Evolutionary conservation across 2,888 invertebrate genomes (phyloP).

Genomic region (Bombyx huttoni): DNA sequence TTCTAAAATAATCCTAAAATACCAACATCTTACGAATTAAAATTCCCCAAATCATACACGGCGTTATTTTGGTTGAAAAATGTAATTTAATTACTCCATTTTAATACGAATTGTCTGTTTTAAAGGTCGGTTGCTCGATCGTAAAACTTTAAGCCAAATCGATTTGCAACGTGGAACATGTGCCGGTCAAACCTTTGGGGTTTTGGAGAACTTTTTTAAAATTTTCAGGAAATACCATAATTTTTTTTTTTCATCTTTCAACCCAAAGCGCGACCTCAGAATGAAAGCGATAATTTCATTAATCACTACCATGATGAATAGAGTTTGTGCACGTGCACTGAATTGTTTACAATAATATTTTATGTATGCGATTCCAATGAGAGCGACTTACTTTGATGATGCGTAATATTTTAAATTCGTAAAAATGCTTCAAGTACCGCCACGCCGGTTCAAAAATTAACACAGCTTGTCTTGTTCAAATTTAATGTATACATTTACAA

Average conservation of each 20-base stretch:
- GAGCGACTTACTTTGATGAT: no score
- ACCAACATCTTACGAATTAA: no score
- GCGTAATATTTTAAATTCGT: no score
- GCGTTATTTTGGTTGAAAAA: neutral
- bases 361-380: conserved; percentile 22
- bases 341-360: conserved; percentile 56
- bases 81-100: neutral
- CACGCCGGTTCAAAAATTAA: no score
- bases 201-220: no score
- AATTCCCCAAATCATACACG: neutral
- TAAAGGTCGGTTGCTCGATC: neutral
- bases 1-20: neutral
- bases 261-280: neutral
- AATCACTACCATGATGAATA: conserved; percentile 22
- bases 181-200: neutral
- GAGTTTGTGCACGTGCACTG: conserved; percentile 42
- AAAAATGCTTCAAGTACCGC: no score
- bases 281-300: neutral
- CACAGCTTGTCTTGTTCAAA: no score
- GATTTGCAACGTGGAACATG: neutral
- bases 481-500: no score
- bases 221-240: neutral
- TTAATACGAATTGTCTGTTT: neutral
- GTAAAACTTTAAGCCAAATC: neutral
- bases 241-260: neutral